Base-by-base conservation (phyloP, 2,113 vertebrate genomes). In the Hiodon alosoides region DNA sequence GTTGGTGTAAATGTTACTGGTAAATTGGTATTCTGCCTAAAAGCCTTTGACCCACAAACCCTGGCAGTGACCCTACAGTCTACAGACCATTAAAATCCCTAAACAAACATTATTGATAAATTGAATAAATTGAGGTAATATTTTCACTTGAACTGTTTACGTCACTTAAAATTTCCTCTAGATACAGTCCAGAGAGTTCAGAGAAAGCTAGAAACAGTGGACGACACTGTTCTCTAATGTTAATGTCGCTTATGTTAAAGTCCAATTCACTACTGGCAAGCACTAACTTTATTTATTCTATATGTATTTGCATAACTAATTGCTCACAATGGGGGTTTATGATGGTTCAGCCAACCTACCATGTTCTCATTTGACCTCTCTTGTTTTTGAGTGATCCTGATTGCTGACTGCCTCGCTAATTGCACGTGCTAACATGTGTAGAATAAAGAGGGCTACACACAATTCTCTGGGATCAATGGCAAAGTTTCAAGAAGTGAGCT, bases 401-500 rank as follows among this genome's bases (percentile, higher is more conserved):
- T 61, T n/a, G 59, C 55, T 48, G 55, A 76, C 64, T 31, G 75
- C 67, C 55, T 16, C 47, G 50, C 64, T 48, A 72, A 72, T 53
- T 47, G 67, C 75, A 71, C 68, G 75, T 76, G 72, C 60, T 62
- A 52, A n/a, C 54, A 65, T n/a, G 72, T 65, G 72, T 61, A 51
- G 72, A 13, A 73, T 73, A 73, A 64, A 73, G 61, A 65, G 11
- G 16, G 31, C 53, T 51, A 46, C 52, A 13, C 7, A 47, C 68
- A 5, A 13, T 62, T 68, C 68, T 64, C 60, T 13, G 47, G 57
- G 79, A 81, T 75, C 69, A 67, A 81, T 90, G 86, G 87, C 87
- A 85, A 9, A 7, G 17, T 7, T 87, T 87, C 86, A 89, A 86
- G 77, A 79, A 66, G 74, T 76, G 67, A 74, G 79, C 79, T 68